Conservation (phyloP, 2,797 vertebrate species). For the Oreonectes daqikongensis region DNA sequence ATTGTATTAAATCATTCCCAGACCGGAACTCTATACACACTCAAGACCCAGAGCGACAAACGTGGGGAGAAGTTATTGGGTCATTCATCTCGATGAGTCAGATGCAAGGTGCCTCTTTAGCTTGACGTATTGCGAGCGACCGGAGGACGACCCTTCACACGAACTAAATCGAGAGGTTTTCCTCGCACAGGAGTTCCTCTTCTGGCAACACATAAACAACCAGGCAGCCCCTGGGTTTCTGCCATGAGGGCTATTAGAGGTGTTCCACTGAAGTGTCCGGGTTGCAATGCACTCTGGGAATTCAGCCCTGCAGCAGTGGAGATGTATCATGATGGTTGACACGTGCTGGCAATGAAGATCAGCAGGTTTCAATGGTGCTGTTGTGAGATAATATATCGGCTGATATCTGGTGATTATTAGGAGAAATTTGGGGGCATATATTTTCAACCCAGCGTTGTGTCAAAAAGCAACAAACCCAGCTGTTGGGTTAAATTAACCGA, state of each 20-base stretch:
- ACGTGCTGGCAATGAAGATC: not conserved
- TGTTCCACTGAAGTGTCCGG: not conserved
- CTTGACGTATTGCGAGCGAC: constrained; percentile 18
- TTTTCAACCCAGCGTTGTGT: too few relatives aligned
- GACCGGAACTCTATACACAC: constrained; percentile 25
- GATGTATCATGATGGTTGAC: not conserved
- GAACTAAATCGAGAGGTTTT: constrained; percentile 23
- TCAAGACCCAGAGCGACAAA: constrained; percentile 15
- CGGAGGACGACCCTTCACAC: constrained; percentile 20
- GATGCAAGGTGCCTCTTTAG: constrained; percentile 37
- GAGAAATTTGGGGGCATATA: too few relatives aligned
- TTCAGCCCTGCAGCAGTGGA: not conserved
- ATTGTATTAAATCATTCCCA: constrained; percentile 28
- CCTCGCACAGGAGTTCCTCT: constrained; percentile 1
- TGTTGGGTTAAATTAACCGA: too few relatives aligned
- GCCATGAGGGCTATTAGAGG: not conserved
- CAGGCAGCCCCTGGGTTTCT: not conserved
- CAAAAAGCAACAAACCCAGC: too few relatives aligned
- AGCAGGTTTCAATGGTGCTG: not conserved
- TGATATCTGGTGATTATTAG: too few relatives aligned
- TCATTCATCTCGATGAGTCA: constrained; percentile 41
- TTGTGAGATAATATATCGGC: too few relatives aligned
- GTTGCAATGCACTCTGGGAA: not conserved
- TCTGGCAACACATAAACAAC: not conserved
- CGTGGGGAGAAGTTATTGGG: constrained; percentile 14